A percentile compares a stretch with the other conserved stretches of the same genome.
Evolutionary conservation across 2,888 invertebrate species (phyloP).

Genomic region (Plusia festucae): DNA sequence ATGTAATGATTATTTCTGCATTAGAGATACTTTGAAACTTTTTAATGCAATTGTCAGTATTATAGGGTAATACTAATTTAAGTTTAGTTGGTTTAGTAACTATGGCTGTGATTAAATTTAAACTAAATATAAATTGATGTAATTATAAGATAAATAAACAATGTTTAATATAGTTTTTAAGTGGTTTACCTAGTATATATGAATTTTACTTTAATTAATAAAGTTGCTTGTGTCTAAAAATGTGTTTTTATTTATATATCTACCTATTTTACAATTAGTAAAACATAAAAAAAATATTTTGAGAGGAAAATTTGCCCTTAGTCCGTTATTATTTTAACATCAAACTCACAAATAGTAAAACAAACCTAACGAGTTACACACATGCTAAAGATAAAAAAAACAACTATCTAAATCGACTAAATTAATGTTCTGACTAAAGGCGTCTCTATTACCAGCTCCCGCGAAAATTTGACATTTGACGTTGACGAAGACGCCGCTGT

Average conservation of each 20-base stretch:
- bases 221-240: conserved; percentile 10
- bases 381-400: no score
- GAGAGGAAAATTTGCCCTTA: neutral
- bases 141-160: neutral
- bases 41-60: conserved; percentile 42
- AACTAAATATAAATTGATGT: conserved; percentile 13
- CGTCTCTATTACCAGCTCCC: conserved; percentile 57
- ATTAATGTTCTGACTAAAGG: neutral
- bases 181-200: neutral
- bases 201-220: conserved; percentile 18
- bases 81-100: conserved; percentile 39
- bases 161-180: neutral
- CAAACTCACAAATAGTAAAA: no score
- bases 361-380: no score
- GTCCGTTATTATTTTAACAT: no score
- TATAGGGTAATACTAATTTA: conserved; percentile 29
- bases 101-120: conserved; percentile 62
- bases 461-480: conserved; percentile 79
- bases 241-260: neutral
- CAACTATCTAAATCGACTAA: neutral
- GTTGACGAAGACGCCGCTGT: conserved; percentile 58
- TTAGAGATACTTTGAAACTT: conserved; percentile 10
- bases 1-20: neutral
- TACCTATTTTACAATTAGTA: neutral
- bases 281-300: neutral